Base-by-base conservation (phyloP, 2,797 vertebrate genomes). In the Gymnopithys bicolor region DNA sequence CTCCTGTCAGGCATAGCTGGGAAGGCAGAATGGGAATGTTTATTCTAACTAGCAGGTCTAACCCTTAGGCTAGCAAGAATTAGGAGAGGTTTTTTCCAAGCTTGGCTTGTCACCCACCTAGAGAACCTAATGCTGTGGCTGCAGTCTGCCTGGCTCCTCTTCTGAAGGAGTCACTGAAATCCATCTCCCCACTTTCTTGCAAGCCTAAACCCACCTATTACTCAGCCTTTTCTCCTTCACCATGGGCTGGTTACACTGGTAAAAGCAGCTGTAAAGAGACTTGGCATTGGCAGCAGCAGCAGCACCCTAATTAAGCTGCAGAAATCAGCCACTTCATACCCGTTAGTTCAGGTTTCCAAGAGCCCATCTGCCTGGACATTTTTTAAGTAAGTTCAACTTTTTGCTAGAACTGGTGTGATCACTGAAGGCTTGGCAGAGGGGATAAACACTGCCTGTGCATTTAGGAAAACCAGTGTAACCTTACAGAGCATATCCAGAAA, bases 401-500 rank as follows among this genome's bases (percentile, higher is more conserved):
- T 60, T 46, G n/a, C 63, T 49, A 17, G 25, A 60, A 39, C 43
- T 13, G 24, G 6, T 30, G 16, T 1, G 35, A 75, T 6, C 8
- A 4, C 16, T 12, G 15, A 19, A 58, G 58, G 56, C 59, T 19
- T 0, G 0, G 74, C 69, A 51, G 39, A 70, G 78, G 32, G 17
- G 32, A 56, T 15, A 10, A 63, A 35, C 1, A 0, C 25, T 27
- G 43, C 7, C n/a, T 5, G 3, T 9, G 7, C 3, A 0, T 19
- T 56, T 13, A 35, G 48, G 35, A 49, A 87, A 35, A 51, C 13
- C 51, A 43, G 37, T 8, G 52, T 33, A 68, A 51, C 53, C 52
- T 19, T 19, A 51, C 16, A 76, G 41, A 70, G 18, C 5, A 0
- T 7, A 60, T 32, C 41, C 24, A 23, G 19, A 73, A 68, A 67